Evolutionary conservation across 2,888 invertebrate species (phyloP), one percentile per base, ranked within the genome.

Genomic region (Tinea semifulvella): DNA sequence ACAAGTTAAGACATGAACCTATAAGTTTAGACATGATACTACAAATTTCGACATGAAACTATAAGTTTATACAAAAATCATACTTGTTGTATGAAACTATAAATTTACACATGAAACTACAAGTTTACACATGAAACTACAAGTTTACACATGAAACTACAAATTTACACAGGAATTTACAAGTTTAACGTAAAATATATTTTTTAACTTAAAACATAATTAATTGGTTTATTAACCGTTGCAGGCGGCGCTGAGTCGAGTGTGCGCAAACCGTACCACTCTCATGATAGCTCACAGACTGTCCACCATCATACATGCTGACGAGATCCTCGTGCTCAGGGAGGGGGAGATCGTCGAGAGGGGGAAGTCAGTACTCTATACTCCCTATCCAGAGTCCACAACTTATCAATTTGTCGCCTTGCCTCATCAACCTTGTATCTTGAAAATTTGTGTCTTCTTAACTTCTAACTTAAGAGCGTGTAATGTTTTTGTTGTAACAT

Each of bases 201-300:
- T 26, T 26, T 26, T 4, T n/a, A 26, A 26, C 10, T 26, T 4
- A n/a, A 26, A 26, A 26, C 26, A 3, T 38, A 17, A 2, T 38
- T 3, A 18, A 13, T 31, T 2, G 28, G 43, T 38, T 16, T 36
- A 27, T 44, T 43, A n/a, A n/a, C n/a, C n/a, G n/a, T 66, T 75
- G 16, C 69, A 88, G 85, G 83, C 90, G 11, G 91, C 94, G 0
- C 63, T 95, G 38, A 84, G 85, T 31, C 82, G 85, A 48, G 89
- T 96, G 17, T 94, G 94, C 63, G 82, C 85, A 1, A 92, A 95
- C 65, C 86, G 94, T 45, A 98, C 98, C 0, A 96, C 96, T 0
- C 84, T 98, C 6, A 92, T 98, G 44, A 92, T 98, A 25, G 98
- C 98, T 0, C 98, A 98, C 74, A 86, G 95, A 46, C 69, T 98